A percentile compares a stretch with the other conserved stretches of the same genome.
phyloP scores from a whole-genome alignment of 2,888 invertebrate species.

The Epirrita christyi region DNA sequence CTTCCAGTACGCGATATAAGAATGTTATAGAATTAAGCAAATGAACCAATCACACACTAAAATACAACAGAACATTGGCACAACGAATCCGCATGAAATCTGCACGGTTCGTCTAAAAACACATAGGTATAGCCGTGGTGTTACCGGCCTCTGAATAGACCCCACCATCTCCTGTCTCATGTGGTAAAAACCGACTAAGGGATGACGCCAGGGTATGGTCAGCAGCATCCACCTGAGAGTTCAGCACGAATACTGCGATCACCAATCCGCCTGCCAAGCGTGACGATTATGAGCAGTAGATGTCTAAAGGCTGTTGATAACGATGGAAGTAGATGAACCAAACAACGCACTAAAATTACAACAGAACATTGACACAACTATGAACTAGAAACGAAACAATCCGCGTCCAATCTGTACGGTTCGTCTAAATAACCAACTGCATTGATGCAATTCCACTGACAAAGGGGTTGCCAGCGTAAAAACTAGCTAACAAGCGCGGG shows the following conservation, averaged over 20 bases:
- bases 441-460: conserved; percentile 73
- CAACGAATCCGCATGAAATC: conserved; percentile 47
- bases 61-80: conserved; percentile 22
- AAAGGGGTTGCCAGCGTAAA: conserved; percentile 77
- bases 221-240: no score
- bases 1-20: neutral
- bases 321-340: neutral
- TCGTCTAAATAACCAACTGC: conserved; percentile 59
- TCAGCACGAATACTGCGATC: no score
- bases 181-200: no score
- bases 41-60: neutral
- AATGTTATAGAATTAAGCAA: neutral
- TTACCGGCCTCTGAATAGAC: no score
- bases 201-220: no score
- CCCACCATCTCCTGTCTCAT: no score
- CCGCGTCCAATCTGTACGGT: conserved; percentile 48
- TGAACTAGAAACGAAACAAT: conserved; percentile 41
- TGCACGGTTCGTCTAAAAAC: conserved; percentile 51
- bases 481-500: conserved; percentile 78
- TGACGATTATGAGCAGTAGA: no score
- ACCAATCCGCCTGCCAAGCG: no score
- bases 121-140: no score
- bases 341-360: conserved; percentile 4
- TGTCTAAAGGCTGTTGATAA: no score
- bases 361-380: conserved; percentile 32